A percentile compares a stretch with the other conserved stretches of the same genome.
Evolutionary conservation across 2,797 vertebrate genomes (phyloP).

Genomic region (Leontopithecus rosalia): DNA sequence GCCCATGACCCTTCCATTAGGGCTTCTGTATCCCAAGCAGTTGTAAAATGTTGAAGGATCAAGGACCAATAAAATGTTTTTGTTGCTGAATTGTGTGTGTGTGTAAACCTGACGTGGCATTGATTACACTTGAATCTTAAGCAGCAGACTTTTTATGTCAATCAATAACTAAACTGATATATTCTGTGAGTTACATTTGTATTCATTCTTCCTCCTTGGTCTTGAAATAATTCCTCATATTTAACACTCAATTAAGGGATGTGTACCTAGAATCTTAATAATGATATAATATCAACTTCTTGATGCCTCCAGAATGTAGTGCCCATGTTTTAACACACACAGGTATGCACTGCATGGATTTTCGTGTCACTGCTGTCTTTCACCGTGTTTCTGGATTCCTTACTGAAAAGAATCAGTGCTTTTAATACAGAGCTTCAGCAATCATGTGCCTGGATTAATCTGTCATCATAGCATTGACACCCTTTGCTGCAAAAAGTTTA

Average conservation of each 20-base stretch:
- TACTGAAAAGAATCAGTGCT: not conserved
- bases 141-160: not conserved
- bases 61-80: not conserved
- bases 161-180: not conserved
- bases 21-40: not conserved
- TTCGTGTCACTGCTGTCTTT: not conserved
- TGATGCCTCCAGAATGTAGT: not conserved
- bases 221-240: not conserved
- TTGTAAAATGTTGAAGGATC: not conserved
- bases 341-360: not conserved
- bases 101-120: not conserved
- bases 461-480: constrained; percentile 51
- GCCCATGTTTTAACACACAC: constrained; percentile 21
- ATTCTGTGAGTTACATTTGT: not conserved
- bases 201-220: not conserved
- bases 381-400: not conserved
- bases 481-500: constrained; percentile 39
- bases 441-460: constrained; percentile 59
- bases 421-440: constrained; percentile 19
- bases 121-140: not conserved
- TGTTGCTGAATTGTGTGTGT: not conserved
- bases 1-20: not conserved
- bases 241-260: not conserved
- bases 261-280: not conserved
- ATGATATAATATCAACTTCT: not conserved